A percentile compares a stretch with the other conserved stretches of the same genome.
phyloP scores from a whole-genome alignment of 2,797 vertebrate genomes.

The Acanthurus tractus region DNA sequence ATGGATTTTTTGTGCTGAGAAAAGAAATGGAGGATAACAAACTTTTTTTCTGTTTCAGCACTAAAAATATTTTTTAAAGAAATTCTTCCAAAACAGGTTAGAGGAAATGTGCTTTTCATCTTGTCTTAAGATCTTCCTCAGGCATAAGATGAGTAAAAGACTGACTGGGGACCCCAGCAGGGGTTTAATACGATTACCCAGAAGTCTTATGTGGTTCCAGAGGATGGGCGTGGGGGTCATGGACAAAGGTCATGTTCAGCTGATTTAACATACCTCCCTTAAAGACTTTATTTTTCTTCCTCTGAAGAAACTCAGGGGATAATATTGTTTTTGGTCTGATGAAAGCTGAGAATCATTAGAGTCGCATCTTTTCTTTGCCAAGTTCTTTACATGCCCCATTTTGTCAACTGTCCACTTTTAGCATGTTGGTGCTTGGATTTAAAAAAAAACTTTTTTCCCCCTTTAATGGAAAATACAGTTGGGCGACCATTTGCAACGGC shows the following conservation, averaged over 20 bases:
- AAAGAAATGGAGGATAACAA: slow-evolving; percentile 1
- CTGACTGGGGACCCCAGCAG: slow-evolving; percentile 52
- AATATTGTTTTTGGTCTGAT: not conserved
- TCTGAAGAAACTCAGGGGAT: not conserved
- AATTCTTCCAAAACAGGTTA: not conserved
- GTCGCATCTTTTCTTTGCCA: not conserved
- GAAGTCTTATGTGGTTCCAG: slow-evolving; percentile 57
- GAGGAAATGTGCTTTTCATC: slow-evolving; percentile 12
- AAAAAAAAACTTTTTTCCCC: slow-evolving; percentile 6
- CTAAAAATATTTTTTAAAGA: not conserved
- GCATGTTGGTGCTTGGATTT: slow-evolving; percentile 22
- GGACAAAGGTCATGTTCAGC: slow-evolving; percentile 41
- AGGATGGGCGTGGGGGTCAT: slow-evolving; percentile 35
- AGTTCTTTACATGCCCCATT: not conserved
- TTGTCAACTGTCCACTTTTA: not conserved
- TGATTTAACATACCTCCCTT: slow-evolving; percentile 55
- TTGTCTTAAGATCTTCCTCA: not conserved
- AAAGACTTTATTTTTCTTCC: slow-evolving; percentile 31
- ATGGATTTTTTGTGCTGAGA: not conserved
- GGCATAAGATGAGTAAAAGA: slow-evolving; percentile 18
- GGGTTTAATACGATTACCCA: slow-evolving; percentile 72
- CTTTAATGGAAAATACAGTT: slow-evolving; percentile 14
- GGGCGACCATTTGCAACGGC: slow-evolving; percentile 1
- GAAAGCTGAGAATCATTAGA: slow-evolving; percentile 1
- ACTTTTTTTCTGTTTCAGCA: not conserved